A percentile compares a stretch with the other conserved stretches of the same genome.
phyloP scores from a whole-genome alignment of 2,113 vertebrate species.

The Carettochelys insculpta region DNA sequence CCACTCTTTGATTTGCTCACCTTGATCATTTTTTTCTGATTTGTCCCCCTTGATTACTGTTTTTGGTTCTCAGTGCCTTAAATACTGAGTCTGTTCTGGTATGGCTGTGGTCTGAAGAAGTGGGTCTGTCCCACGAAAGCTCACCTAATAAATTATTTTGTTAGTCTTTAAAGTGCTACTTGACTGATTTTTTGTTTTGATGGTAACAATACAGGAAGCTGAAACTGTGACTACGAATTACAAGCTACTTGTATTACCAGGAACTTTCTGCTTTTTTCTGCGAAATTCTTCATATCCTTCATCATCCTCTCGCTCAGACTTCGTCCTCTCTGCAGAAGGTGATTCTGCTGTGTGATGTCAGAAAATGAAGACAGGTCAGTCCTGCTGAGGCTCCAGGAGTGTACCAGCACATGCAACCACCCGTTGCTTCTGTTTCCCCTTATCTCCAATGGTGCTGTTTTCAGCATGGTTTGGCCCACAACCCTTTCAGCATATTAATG shows the following conservation, averaged over 20 bases:
- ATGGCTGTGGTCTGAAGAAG: no score
- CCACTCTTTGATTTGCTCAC: no score
- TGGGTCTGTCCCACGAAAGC: no score
- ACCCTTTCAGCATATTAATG: neutral
- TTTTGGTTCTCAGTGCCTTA: no score
- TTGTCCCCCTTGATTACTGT: no score
- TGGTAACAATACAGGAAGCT: neutral
- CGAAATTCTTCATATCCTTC: conserved; percentile 72
- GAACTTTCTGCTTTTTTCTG: conserved; percentile 77
- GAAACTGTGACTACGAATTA: conserved; percentile 3
- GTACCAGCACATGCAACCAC: neutral
- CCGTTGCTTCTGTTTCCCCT: conserved; percentile 11
- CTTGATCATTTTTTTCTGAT: no score
- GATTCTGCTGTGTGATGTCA: conserved; percentile 39
- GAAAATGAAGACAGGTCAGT: conserved; percentile 33
- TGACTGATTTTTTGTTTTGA: no score
- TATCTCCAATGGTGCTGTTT: neutral
- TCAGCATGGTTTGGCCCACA: neutral
- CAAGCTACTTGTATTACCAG: conserved; percentile 59
- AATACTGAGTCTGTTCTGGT: no score
- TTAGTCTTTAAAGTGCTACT: no score
- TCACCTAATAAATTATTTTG: no score
- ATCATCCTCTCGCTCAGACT: conserved; percentile 63
- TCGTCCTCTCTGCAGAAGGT: conserved; percentile 72
- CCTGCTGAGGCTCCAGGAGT: neutral